These are phyloP conservation scores for Cinara cedri DNA, from an alignment of 2,888 invertebrate species.

Conservation along the genomic window DNA sequence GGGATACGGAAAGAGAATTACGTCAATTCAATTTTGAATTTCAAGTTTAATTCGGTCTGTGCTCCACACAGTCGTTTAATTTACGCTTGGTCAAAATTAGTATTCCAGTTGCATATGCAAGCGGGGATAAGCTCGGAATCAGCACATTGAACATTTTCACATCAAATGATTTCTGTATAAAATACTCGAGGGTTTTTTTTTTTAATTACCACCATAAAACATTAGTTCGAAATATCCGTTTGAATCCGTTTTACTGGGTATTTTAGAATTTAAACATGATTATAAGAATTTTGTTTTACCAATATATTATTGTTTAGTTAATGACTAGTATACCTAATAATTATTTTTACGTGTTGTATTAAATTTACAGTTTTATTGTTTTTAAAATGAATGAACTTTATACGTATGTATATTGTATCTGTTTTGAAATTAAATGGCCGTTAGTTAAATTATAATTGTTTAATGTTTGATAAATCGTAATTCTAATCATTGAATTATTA, in stretches of 20 bases:
- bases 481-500: too few species aligned
- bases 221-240: slow-evolving; percentile 10
- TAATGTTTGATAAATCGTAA: too few species aligned
- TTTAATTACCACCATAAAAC: slow-evolving; percentile 5
- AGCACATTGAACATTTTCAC: slow-evolving; percentile 44
- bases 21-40: slow-evolving; percentile 53
- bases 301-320: neutral
- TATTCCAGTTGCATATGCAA: slow-evolving; percentile 49
- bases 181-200: slow-evolving; percentile 39
- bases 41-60: slow-evolving; percentile 42
- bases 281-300: neutral
- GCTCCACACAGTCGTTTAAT: slow-evolving; percentile 40
- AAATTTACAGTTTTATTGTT: too few species aligned
- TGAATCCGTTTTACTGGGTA: neutral
- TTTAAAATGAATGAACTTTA: too few species aligned
- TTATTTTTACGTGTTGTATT: neutral
- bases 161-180: slow-evolving; percentile 49
- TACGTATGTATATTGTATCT: too few species aligned
- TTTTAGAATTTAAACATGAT: neutral
- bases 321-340: neutral
- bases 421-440: too few species aligned
- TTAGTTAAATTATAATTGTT: too few species aligned
- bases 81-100: slow-evolving; percentile 53
- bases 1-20: slow-evolving; percentile 38
- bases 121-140: slow-evolving; percentile 41